These are phyloP conservation scores for Isichthys henryi DNA, from an alignment of 2,113 vertebrate genomes.

Conservation along the genomic window DNA sequence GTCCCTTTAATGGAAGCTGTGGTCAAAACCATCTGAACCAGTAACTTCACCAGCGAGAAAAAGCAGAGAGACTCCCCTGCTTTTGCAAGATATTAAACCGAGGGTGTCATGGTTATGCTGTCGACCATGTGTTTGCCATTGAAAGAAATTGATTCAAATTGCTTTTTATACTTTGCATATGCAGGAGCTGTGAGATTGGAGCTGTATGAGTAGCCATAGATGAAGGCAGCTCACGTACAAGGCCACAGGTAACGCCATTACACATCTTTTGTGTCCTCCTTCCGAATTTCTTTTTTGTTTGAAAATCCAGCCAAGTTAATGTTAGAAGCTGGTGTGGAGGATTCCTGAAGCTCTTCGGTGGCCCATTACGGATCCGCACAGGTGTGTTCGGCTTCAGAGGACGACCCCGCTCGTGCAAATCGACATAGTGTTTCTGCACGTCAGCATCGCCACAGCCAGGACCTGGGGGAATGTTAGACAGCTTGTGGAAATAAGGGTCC, in stretches of 20 bases:
- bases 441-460: background rate
- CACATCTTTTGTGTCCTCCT: background rate
- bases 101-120: background rate
- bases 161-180: background rate
- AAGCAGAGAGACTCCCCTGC: background rate
- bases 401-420: background rate
- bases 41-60: background rate
- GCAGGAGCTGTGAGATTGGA: background rate
- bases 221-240: background rate
- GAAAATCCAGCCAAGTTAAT: background rate
- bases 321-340: background rate
- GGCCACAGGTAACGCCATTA: background rate
- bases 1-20: slow-evolving; percentile 1
- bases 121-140: slow-evolving; percentile 1
- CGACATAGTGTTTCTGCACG: background rate
- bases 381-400: background rate
- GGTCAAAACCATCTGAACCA: slow-evolving; percentile 1
- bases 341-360: background rate
- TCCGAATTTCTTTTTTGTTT: too few relatives aligned
- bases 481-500: background rate
- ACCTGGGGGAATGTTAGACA: background rate
- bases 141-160: slow-evolving; percentile 4
- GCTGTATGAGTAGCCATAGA: background rate
- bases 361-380: background rate
- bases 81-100: background rate